These are phyloP conservation scores for Dendrolimus kikuchii DNA, from an alignment of 1,140 invertebrate species.

Conservation along the genomic window DNA sequence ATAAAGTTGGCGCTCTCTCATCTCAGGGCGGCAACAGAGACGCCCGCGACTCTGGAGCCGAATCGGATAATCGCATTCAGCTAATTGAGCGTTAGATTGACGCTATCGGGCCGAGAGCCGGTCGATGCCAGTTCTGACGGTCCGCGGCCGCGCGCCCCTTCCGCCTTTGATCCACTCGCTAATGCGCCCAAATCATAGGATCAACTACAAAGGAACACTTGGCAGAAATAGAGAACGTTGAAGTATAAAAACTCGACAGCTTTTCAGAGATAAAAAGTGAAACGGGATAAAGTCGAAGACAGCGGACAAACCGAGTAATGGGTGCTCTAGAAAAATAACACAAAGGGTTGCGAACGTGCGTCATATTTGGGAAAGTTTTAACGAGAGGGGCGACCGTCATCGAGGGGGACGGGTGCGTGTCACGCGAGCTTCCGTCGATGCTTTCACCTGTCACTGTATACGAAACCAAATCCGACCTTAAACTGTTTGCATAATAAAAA, in stretches of 20 bases:
- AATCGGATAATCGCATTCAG: constrained; percentile 67
- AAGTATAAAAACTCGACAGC: not conserved
- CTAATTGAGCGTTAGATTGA: constrained; percentile 71
- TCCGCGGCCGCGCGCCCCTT: constrained; percentile 12
- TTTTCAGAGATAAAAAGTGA: constrained; percentile 1
- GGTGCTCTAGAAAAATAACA: constrained; percentile 41
- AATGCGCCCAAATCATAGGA: constrained; percentile 34
- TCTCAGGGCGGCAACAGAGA: constrained; percentile 46
- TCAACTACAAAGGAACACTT: constrained; percentile 28
- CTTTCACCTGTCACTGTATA: constrained; percentile 36
- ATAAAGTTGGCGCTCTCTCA: constrained; percentile 65
- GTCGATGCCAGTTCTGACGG: constrained; percentile 13
- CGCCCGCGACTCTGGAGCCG: constrained; percentile 51
- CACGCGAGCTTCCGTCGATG: constrained; percentile 51
- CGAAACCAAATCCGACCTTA: not conserved
- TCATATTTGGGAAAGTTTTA: constrained; percentile 61
- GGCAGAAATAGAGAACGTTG: constrained; percentile 1
- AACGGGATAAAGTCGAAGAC: constrained; percentile 29
- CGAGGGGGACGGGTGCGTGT: constrained; percentile 31
- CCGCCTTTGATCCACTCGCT: constrained; percentile 31
- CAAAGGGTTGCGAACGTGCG: constrained; percentile 52
- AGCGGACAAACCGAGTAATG: constrained; percentile 29
- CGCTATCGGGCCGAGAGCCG: constrained; percentile 50
- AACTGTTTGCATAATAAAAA: no score
- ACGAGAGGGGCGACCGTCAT: constrained; percentile 42